Base-by-base conservation (phyloP, 2,797 vertebrate genomes). In the Cynopterus sphinx region DNA sequence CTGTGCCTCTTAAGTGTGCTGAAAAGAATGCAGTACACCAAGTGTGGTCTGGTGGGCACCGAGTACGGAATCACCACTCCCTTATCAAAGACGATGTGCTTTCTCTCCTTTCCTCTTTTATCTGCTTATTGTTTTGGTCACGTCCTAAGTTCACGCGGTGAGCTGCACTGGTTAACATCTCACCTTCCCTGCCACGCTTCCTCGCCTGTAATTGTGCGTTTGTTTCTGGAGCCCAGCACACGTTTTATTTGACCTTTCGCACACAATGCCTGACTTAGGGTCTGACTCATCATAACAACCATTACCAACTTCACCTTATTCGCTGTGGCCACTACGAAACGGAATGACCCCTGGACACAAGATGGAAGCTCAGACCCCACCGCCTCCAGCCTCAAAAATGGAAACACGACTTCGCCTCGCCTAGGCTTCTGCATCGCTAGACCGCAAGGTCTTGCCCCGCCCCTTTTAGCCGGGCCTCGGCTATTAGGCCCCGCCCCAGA, bases 371-470 rank as follows among this genome's bases (percentile, higher is more conserved):
- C 93, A 68, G 15, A 10, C 2, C 21, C 57, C 49, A 26, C 28
- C 31, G 43, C 46, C 74, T 63, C 59, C 26, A 6, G 39, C 22
- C 59, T 84, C 55, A 53, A 19, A 90, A 78, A 59, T 9, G 21
- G 0, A 68, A 68, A 83, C 3, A 15, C 33, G 65, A 36, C 41
- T 2, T 36, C 4, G 55, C 36, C 16, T 1, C 5, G 19, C 28
- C 3, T 0, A 13, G 3, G 43, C 9, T 28, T 46, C 2, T 1
- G 9, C 8, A 4, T 49, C 59, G 83, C 79, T 68, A 46, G 16
- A 15, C 9, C 11, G 1, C 6, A 1, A 1, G 1, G 17, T 1
- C 24, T 0, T 0, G 11, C 0, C 13, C 16, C 2, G 4, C 33
- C 1, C 13, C 6, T 51, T 28, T 9, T 33, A 36, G 36, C 12